Base-by-base conservation (phyloP, 2,888 invertebrate genomes). In the Rhagium mordax region DNA sequence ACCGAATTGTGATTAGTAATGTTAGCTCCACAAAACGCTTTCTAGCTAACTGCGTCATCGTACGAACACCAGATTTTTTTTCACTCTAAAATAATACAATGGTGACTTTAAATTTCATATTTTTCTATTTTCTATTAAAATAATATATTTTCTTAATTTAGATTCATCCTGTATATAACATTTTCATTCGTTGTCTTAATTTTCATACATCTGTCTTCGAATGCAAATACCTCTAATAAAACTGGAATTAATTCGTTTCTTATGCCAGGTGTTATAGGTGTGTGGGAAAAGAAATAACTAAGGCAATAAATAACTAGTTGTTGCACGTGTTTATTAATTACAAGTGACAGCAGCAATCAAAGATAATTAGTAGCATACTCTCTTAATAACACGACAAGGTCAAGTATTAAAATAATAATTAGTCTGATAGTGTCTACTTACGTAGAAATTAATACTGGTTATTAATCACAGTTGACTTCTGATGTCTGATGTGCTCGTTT, bases 321-420 rank as follows among this genome's bases (percentile, higher is more conserved):
- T 69, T 74, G 72, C 74, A 78, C 74, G 77, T 77, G 77, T 73
- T 74, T 73, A 74, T 75, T 79, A 79, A 79, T 79, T 79, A 74
- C 70, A 68, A 76, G 73, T 78, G 79, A 79, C 79, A 77, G 77
- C 75, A 72, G 74, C 76, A 75, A 79, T 79, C 78, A 78, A 75
- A 78, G 73, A 77, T 77, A 79, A 78, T 79, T 77, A 79, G 75
- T 74, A 64, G 62, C 69, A 75, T 74, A 77, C 71, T 76, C 72
- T 79, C 74, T 76, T 75, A 77, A 79, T 76, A 76, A 74, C 72
- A 69, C 65, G 74, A 73, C 79, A 77, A 77, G 79, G 79, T 74
- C 74, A 66, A 64, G 70, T 57, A 65, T 62, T 64, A 66, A 76
- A 70, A 62, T 67, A 71, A 70, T 76, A 74, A 76, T 76, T 76